A percentile compares a stretch with the other conserved stretches of the same genome.
Conservation (phyloP, 1,140 invertebrate species). For the Trichonephila clavata region DNA sequence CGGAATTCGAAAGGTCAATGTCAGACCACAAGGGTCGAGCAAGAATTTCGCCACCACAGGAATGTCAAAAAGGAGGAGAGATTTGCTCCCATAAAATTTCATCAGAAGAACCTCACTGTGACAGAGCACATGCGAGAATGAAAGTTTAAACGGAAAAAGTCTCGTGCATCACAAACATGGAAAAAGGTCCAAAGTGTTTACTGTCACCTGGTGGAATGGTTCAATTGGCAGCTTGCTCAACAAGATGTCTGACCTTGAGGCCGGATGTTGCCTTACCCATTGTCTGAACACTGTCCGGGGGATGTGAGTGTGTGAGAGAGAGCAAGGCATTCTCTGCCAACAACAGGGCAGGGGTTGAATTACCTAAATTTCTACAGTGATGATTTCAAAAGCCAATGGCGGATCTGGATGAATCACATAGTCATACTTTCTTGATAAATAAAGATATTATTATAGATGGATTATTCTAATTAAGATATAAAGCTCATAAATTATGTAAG, state of each 20-base stretch:
- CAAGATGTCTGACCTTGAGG: neutral
- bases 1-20: conserved; percentile 3
- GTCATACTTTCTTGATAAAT: too few species aligned
- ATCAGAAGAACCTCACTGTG: neutral
- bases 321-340: neutral
- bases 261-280: neutral
- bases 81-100: neutral
- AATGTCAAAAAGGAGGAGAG: neutral
- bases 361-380: neutral
- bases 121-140: neutral
- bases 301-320: neutral
- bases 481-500: too few species aligned
- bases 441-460: too few species aligned
- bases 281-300: neutral
- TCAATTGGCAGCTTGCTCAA: neutral
- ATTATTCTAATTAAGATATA: too few species aligned
- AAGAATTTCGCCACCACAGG: conserved; percentile 26
- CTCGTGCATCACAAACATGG: neutral
- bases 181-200: neutral
- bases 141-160: neutral
- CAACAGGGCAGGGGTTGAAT: neutral
- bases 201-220: neutral
- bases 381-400: neutral
- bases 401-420: too few species aligned
- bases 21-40: neutral